Conservation (phyloP, 2,888 invertebrate genomes). For the Hylaea fasciaria region DNA sequence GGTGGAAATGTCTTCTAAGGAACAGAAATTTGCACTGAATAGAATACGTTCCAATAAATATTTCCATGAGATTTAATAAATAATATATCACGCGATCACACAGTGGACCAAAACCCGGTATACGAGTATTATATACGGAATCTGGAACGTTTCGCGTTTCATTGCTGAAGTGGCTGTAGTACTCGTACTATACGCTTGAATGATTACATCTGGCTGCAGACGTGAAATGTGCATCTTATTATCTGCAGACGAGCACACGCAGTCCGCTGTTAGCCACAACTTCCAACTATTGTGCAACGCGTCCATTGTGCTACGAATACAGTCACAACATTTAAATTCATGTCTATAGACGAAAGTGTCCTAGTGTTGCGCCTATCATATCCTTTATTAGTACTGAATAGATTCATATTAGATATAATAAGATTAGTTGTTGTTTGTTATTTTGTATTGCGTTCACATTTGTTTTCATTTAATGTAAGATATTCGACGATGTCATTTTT, state of each 20-base stretch:
- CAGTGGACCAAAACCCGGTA: too few species aligned
- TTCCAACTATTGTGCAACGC: constrained; percentile 38
- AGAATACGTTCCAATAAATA: constrained; percentile 9
- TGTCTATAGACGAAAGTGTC: not conserved
- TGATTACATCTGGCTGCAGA: constrained; percentile 41
- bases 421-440: too few species aligned
- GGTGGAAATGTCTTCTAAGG: too few species aligned
- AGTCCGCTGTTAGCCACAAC: constrained; percentile 36
- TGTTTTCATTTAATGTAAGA: not conserved
- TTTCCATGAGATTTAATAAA: not conserved
- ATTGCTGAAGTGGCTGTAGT: constrained; percentile 8
- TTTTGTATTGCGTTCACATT: not conserved
- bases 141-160: not conserved
- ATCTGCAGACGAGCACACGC: constrained; percentile 30
- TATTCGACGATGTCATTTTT: constrained; percentile 14
- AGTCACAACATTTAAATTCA: constrained; percentile 22
- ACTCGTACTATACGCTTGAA: constrained; percentile 41
- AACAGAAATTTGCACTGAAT: too few species aligned
- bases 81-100: too few species aligned
- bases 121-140: too few species aligned
- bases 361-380: not conserved
- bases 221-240: constrained; percentile 45
- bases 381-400: not conserved
- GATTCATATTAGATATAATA: too few species aligned
- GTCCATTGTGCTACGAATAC: constrained; percentile 25